Conservation (phyloP, 2,888 invertebrate genomes). For the Sussaba pulchella region DNA sequence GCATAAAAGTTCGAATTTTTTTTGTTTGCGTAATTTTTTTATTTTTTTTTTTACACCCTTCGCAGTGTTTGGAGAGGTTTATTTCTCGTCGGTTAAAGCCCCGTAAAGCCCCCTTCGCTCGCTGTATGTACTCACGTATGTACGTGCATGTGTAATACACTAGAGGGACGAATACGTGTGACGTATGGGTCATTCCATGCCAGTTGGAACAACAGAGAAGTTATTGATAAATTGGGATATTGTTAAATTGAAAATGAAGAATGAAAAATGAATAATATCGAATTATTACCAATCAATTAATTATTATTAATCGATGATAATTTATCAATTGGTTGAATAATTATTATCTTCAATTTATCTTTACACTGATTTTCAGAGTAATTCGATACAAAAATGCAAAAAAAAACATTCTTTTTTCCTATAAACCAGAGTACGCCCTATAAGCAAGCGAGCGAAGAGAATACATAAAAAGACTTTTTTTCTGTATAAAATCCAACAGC, state of each 20-base stretch:
- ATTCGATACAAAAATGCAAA: too few species aligned
- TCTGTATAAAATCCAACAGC: not conserved
- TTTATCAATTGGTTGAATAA: too few species aligned
- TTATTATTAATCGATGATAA: too few species aligned
- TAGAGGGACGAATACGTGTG: not conserved
- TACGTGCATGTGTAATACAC: not conserved
- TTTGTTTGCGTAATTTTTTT: not conserved
- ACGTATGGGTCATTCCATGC: not conserved
- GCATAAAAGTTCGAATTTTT: not conserved
- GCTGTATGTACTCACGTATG: not conserved
- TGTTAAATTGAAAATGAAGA: not conserved
- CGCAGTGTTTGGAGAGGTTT: conserved; percentile 40
- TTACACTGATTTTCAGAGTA: too few species aligned
- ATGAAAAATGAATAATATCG: not conserved
- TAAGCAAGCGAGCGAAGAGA: too few species aligned
- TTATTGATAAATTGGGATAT: too few species aligned
- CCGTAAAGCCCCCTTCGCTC: not conserved
- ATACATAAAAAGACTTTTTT: too few species aligned
- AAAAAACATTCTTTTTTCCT: too few species aligned
- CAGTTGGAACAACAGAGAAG: not conserved
- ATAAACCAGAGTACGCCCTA: too few species aligned
- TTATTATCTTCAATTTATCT: too few species aligned
- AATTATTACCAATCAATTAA: too few species aligned
- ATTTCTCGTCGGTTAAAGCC: conserved; percentile 23
- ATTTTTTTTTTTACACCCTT: conserved; percentile 10